A percentile compares a stretch with the other conserved stretches of the same genome.
Conservation (phyloP, 2,797 vertebrate species). For the Hozukius guyotensis region DNA sequence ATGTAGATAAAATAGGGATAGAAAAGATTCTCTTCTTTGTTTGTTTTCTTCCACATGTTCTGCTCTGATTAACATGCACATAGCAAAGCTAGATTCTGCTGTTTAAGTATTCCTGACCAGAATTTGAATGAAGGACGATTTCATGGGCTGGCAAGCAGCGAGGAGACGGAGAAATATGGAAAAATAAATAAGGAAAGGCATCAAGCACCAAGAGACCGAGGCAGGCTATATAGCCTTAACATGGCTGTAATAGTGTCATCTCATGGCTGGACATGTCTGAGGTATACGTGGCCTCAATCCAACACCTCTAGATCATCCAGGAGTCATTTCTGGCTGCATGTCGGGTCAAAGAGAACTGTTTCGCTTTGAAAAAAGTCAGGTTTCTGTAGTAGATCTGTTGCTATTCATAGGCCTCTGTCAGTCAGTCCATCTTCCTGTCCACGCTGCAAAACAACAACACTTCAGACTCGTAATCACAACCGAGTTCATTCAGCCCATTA, state of each 20-base stretch:
- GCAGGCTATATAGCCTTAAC: background rate
- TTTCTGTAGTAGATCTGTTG: background rate
- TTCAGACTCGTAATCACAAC: constrained; percentile 26
- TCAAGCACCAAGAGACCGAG: background rate
- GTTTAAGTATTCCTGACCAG: constrained; percentile 22
- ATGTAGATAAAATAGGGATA: background rate
- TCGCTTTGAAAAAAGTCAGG: background rate
- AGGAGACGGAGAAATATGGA: background rate
- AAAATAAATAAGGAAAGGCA: background rate
- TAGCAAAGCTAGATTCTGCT: background rate
- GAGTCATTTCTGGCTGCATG: background rate
- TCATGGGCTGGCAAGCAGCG: background rate
- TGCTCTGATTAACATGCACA: constrained; percentile 28
- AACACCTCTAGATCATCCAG: background rate
- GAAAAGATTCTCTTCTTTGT: background rate
- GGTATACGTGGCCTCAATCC: background rate
- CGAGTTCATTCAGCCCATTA: constrained; percentile 16
- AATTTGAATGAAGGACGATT: constrained; percentile 38
- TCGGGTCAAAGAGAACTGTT: background rate
- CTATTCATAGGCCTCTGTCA: background rate
- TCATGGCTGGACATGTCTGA: constrained; percentile 34
- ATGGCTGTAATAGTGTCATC: constrained; percentile 14
- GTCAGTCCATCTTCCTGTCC: background rate
- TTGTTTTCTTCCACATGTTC: constrained; percentile 8
- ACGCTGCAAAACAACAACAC: constrained; percentile 33